A percentile compares a stretch with the other conserved stretches of the same genome.
These are phyloP conservation scores for Bugulina stolonifera DNA, from an alignment of 2,888 invertebrate genomes.

Conservation along the genomic window DNA sequence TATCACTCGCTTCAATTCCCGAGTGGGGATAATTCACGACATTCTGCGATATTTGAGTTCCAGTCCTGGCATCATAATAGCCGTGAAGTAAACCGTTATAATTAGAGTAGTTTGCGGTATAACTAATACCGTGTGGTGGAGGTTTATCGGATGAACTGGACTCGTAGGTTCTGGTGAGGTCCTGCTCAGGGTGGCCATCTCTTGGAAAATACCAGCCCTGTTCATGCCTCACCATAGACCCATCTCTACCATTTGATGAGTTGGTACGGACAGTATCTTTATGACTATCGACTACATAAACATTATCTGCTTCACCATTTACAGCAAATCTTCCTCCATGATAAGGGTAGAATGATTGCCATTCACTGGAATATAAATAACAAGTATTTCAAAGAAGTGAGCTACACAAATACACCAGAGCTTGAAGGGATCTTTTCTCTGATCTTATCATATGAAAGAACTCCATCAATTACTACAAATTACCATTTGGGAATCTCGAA, in stretches of 20 bases:
- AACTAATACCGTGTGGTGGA: not conserved
- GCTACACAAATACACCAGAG: no score
- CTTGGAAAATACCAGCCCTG: conserved; percentile 15
- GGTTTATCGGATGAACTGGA: conserved; percentile 12
- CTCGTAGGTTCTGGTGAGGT: conserved; percentile 9
- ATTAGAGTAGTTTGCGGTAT: conserved; percentile 19
- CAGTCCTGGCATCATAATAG: conserved; percentile 16
- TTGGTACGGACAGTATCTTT: not conserved
- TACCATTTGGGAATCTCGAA: no score
- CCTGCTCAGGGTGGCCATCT: conserved; percentile 7
- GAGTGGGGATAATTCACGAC: conserved; percentile 3
- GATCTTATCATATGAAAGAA: no score
- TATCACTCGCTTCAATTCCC: not conserved
- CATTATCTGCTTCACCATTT: conserved; percentile 18
- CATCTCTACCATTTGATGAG: conserved; percentile 5
- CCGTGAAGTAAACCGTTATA: conserved; percentile 23
- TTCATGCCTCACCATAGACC: conserved; percentile 5
- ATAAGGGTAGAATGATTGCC: conserved; percentile 26
- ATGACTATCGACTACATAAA: conserved; percentile 11
- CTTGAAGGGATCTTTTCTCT: no score
- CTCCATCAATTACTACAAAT: no score
- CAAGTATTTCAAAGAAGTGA: no score
- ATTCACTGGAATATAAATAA: conserved; percentile 9
- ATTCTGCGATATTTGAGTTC: conserved; percentile 5
- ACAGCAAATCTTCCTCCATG: conserved; percentile 25